Conservation (phyloP, 2,797 vertebrate genomes). For the Cuniculus paca region DNA sequence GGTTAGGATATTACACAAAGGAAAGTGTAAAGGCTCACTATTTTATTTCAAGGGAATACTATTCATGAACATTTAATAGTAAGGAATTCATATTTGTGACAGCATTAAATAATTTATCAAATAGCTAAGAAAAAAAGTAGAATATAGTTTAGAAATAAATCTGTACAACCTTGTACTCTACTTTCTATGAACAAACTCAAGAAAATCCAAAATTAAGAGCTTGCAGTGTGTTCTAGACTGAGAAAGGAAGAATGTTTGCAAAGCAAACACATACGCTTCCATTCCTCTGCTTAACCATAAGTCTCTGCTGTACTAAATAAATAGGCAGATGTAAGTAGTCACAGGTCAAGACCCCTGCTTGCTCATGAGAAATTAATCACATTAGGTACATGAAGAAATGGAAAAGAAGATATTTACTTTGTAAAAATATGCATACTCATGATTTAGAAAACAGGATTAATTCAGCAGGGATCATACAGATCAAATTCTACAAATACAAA, state of each 20-base stretch:
- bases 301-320: conserved; percentile 17
- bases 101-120: conserved; percentile 60
- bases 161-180: neutral
- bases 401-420: conserved; percentile 7
- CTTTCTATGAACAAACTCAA: neutral
- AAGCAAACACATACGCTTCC: neutral
- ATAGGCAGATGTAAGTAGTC: conserved; percentile 15
- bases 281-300: neutral
- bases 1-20: conserved; percentile 55
- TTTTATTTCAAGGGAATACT: conserved; percentile 18
- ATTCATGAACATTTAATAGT: conserved; percentile 60
- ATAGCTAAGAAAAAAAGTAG: conserved; percentile 24
- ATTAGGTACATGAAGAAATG: conserved; percentile 2
- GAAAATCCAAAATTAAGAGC: conserved; percentile 34
- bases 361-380: conserved; percentile 44
- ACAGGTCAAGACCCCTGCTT: conserved; percentile 11
- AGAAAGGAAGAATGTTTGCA: neutral
- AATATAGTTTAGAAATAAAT: conserved; percentile 18
- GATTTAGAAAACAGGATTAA: conserved; percentile 48
- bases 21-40: conserved; percentile 34
- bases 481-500: conserved; percentile 1
- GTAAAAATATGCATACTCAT: neutral
- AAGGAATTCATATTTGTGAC: conserved; percentile 54
- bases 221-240: neutral
- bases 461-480: neutral